Evolutionary conservation across 2,113 vertebrate genomes (phyloP).

Genomic region (Irena cyanogastra): DNA sequence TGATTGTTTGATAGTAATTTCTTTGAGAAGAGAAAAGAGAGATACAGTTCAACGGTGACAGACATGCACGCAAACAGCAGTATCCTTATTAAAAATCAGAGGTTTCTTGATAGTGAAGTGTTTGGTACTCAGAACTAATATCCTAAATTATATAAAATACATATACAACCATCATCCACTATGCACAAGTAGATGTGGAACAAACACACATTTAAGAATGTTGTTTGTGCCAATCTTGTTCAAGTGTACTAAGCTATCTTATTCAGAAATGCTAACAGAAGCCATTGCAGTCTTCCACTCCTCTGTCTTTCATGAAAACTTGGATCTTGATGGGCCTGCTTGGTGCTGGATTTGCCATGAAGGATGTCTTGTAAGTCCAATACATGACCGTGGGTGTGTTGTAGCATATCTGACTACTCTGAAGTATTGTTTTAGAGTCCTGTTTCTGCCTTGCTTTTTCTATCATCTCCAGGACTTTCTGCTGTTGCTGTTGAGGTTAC

Average conservation of each 20-base stretch:
- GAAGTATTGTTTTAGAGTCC: not conserved
- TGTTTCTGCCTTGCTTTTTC: not conserved
- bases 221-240: not conserved
- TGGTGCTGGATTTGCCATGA: not conserved
- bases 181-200: not conserved
- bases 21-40: not conserved
- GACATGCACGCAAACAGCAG: not conserved
- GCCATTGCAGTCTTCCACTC: not conserved
- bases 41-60: not conserved
- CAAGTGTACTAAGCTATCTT: not conserved
- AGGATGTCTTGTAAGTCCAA: accelerated
- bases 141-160: not conserved
- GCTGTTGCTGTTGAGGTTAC: not conserved
- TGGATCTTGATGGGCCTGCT: not conserved
- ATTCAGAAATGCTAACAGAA: not conserved
- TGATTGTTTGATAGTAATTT: not conserved
- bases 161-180: not conserved
- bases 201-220: not conserved
- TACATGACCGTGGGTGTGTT: not conserved
- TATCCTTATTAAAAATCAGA: not conserved
- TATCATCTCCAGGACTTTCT: not conserved
- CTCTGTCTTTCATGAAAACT: not conserved
- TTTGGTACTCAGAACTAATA: not conserved
- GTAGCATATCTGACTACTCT: not conserved
- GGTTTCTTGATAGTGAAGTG: not conserved